These are phyloP conservation scores for Melanotaenia nigrans DNA, from an alignment of 2,797 vertebrate species.

Conservation along the genomic window DNA sequence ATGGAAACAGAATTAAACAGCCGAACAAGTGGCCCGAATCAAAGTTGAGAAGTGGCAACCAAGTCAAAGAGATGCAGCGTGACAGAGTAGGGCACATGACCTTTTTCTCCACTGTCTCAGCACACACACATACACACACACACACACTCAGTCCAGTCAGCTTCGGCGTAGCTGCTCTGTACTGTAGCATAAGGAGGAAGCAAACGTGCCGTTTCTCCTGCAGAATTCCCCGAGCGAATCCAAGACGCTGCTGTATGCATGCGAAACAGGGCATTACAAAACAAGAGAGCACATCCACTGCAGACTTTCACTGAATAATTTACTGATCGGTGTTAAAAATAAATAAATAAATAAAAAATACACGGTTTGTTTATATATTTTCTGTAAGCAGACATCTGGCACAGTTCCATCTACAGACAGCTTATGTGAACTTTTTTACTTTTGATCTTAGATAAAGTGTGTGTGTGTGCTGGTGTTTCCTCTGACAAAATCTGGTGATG, in stretches of 20 bases:
- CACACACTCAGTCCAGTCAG: slow-evolving; percentile 19
- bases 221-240: slow-evolving; percentile 36
- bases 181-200: slow-evolving; percentile 27
- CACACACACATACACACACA: slow-evolving; percentile 7
- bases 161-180: slow-evolving; percentile 6
- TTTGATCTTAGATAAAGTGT: slow-evolving; percentile 27
- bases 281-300: slow-evolving; percentile 48
- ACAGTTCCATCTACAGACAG: slow-evolving; percentile 14
- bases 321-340: slow-evolving; percentile 39
- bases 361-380: slow-evolving; percentile 30
- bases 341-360: slow-evolving; percentile 21
- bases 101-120: background rate
- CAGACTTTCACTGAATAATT: slow-evolving; percentile 70
- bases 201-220: slow-evolving; percentile 32
- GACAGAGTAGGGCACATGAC: slow-evolving; percentile 12
- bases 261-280: slow-evolving; percentile 53
- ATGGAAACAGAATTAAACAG: slow-evolving; percentile 39
- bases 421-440: slow-evolving; percentile 33
- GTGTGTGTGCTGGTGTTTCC: slow-evolving; percentile 5
- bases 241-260: slow-evolving; percentile 39
- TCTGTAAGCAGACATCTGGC: slow-evolving; percentile 17
- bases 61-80: slow-evolving; percentile 18
- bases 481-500: background rate
- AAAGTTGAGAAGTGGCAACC: slow-evolving; percentile 18
- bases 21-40: slow-evolving; percentile 32